Evolutionary conservation across 2,113 vertebrate species (phyloP).

Genomic region (Pogona vitticeps): DNA sequence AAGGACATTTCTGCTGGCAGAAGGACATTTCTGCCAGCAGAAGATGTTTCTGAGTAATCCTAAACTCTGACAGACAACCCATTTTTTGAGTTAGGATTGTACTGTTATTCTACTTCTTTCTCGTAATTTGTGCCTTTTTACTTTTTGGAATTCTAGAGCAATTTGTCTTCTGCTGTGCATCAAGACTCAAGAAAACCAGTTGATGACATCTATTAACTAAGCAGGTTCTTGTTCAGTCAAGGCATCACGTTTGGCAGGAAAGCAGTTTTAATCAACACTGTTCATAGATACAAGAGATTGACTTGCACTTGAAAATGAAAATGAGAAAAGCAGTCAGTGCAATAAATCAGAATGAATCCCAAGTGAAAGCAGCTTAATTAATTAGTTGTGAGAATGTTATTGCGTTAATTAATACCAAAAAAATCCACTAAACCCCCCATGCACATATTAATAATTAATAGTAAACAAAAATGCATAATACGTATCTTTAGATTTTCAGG

Average conservation of each 20-base stretch:
- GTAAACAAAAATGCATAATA: neutral
- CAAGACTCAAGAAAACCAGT: neutral
- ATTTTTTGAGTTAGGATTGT: neutral
- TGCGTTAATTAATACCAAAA: neutral
- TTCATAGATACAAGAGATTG: neutral
- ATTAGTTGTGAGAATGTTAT: neutral
- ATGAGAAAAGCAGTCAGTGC: neutral
- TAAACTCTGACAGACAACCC: too few relatives aligned
- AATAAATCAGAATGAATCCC: neutral
- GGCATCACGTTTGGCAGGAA: slow-evolving; percentile 4
- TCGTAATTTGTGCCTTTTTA: neutral
- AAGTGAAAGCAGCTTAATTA: neutral
- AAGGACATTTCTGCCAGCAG: neutral
- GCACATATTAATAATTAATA: neutral
- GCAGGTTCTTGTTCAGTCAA: neutral
- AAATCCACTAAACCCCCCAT: too few relatives aligned
- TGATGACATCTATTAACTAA: neutral
- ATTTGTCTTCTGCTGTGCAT: neutral
- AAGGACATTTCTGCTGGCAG: too few relatives aligned
- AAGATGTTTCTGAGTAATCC: neutral
- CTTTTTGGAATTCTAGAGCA: neutral
- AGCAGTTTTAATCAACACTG: slow-evolving; percentile 5
- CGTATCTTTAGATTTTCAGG: neutral
- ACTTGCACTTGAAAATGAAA: neutral
- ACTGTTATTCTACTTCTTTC: too few relatives aligned